Conservation (phyloP, 2,888 invertebrate genomes). For the Syritta pipiens region DNA sequence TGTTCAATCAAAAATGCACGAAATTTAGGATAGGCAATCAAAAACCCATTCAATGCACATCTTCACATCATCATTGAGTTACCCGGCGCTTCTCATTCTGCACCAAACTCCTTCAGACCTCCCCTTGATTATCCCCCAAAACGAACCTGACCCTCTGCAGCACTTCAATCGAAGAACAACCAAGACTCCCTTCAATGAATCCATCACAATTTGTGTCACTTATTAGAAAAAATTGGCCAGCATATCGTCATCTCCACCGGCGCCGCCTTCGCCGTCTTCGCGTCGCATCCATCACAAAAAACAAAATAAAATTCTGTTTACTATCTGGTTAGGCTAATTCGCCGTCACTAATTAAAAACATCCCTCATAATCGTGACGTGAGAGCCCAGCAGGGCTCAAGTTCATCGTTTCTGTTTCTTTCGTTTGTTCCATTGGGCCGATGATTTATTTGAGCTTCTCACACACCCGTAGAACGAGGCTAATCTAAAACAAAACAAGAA, state of each 20-base stretch:
- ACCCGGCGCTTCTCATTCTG: too few relatives aligned
- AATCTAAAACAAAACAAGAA: conserved; percentile 53
- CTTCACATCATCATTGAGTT: too few relatives aligned
- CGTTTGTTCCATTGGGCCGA: conserved; percentile 17
- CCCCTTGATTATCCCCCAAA: too few relatives aligned
- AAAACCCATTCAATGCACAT: too few relatives aligned
- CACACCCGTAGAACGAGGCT: conserved; percentile 46
- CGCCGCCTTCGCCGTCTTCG: too few relatives aligned
- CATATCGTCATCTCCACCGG: too few relatives aligned
- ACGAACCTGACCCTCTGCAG: too few relatives aligned
- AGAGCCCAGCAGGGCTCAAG: conserved; percentile 34
- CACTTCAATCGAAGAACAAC: too few relatives aligned
- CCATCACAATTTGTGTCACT: conserved; percentile 33
- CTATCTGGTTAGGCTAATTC: conserved; percentile 46
- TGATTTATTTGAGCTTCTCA: conserved; percentile 63
- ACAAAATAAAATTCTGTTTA: conserved; percentile 48
- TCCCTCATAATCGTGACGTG: conserved; percentile 59
- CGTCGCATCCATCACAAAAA: conserved; percentile 6
- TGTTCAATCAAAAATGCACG: too few relatives aligned
- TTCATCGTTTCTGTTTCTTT: conserved; percentile 29
- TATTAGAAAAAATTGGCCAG: conserved; percentile 53
- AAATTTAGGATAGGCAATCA: too few relatives aligned
- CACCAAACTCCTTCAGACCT: too few relatives aligned
- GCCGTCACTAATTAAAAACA: conserved; percentile 45
- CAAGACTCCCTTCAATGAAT: not conserved